Percentiles rank a stretch among this genome's conserved stretches.
Conservation (phyloP, 2,797 vertebrate species). For the Alca torda region DNA sequence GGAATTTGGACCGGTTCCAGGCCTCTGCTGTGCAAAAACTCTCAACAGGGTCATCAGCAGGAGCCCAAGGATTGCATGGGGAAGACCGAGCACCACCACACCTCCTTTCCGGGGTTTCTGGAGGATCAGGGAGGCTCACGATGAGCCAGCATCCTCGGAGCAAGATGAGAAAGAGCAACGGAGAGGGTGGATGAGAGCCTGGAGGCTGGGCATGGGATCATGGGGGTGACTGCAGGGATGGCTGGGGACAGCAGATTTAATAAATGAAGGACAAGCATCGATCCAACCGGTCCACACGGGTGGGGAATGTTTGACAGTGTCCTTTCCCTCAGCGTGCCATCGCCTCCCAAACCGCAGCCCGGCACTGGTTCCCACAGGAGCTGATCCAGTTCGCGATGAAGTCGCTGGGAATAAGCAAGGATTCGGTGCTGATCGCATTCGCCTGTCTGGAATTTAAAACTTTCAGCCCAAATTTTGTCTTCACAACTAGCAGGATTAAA, state of each 20-base stretch:
- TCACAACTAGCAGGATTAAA: background rate
- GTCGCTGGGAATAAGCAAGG: fast-evolving
- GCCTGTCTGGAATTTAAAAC: background rate
- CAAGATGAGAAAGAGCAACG: background rate
- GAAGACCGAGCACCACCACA: background rate
- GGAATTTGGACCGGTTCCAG: fast-evolving
- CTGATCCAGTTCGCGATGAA: fast-evolving
- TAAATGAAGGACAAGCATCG: background rate
- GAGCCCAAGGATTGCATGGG: background rate
- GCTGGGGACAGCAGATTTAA: background rate
- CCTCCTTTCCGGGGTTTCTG: background rate
- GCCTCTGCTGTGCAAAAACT: background rate
- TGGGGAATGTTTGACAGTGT: background rate
- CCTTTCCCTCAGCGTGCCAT: fast-evolving
- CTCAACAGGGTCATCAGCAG: background rate
- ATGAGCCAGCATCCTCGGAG: fast-evolving
- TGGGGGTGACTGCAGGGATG: background rate
- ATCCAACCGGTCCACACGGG: fast-evolving
- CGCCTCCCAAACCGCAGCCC: background rate
- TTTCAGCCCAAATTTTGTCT: background rate
- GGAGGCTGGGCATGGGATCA: background rate
- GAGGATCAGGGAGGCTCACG: background rate
- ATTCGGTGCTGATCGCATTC: fast-evolving
- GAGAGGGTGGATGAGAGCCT: background rate
- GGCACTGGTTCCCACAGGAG: fast-evolving